Conservation (phyloP, 2,113 vertebrate genomes). For the Ictalurus punctatus region DNA sequence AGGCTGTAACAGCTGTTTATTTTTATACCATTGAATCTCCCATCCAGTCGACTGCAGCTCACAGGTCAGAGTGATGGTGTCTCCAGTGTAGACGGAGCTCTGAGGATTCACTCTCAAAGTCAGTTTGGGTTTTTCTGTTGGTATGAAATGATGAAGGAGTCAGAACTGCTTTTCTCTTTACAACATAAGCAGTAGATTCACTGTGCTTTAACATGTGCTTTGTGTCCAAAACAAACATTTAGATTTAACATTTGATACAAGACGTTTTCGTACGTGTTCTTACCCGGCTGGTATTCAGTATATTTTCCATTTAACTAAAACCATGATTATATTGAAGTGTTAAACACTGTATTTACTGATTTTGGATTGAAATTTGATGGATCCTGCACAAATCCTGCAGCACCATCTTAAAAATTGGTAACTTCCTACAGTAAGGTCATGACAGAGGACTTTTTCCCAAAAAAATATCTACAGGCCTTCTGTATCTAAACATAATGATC, state of each 20-base stretch:
- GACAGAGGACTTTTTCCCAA: not conserved
- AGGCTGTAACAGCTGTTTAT: not conserved
- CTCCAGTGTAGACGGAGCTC: slow-evolving; percentile 5
- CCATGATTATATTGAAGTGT: not conserved
- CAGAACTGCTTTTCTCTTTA: not conserved
- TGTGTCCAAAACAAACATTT: not conserved
- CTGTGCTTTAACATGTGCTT: not conserved
- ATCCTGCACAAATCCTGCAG: not conserved
- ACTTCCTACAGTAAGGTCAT: not conserved
- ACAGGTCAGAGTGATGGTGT: slow-evolving; percentile 2
- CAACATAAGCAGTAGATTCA: slow-evolving; percentile 1
- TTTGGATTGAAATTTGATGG: not conserved
- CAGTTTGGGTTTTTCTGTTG: not conserved
- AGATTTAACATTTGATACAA: not conserved
- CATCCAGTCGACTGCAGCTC: not conserved
- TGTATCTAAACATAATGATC: not conserved
- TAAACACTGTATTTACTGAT: not conserved
- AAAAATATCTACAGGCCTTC: not conserved
- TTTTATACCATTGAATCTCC: not conserved
- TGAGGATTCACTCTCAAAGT: slow-evolving; percentile 10
- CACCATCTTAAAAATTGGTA: not conserved
- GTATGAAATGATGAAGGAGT: not conserved
- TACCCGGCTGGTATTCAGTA: not conserved
- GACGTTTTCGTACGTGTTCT: not conserved
- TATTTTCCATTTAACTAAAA: not conserved